Evolutionary conservation across 2,888 invertebrate species (phyloP), one percentile per base, ranked within the genome.

Genomic region (Ophioninae sp.): DNA sequence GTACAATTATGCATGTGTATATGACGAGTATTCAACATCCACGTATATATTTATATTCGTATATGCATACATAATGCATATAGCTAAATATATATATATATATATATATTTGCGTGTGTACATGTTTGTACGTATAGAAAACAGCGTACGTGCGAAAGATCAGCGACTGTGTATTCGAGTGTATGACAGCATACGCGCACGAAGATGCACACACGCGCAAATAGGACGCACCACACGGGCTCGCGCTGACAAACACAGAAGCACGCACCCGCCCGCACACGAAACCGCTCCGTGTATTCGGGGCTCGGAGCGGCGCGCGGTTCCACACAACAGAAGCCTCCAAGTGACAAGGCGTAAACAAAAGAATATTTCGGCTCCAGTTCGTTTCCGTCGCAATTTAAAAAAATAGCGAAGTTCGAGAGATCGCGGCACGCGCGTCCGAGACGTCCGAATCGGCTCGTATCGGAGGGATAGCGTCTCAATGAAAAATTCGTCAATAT

Each of bases 291-390:
- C 87, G 86, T 82, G 84, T 87, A 88, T 87, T 74, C 63, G 68
- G 86, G 83, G 59, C 77, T 84, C 81, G 80, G 88, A 89, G 89
- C 88, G 89, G 90, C 90, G 91, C 90, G 90, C 91, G 88, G 88
- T 87, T 88, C 86, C 90, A 90, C 90, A 91, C 91, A 90, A 91
- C 91, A 91, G 89, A 90, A 91, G 89, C 72, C 79, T 88, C 85
- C 90, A 88, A 91, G 90, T 91, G 91, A 91, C 91, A 91, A 91
- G 90, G 91, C 91, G 91, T 91, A 91, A 91, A 91, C 91, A 91
- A 91, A 91, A 91, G 91, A 89, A 89, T 88, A 89, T 86, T 77
- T 85, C 79, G 83, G 80, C 79, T 83, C 80, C 72, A 82, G 44
- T 39, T 73, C 79, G 82, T 87, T 86, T 85, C 74, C 79, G 69